These are phyloP conservation scores for Eulimnadia texana DNA, from an alignment of 1,140 invertebrate genomes.

Conservation along the genomic window DNA sequence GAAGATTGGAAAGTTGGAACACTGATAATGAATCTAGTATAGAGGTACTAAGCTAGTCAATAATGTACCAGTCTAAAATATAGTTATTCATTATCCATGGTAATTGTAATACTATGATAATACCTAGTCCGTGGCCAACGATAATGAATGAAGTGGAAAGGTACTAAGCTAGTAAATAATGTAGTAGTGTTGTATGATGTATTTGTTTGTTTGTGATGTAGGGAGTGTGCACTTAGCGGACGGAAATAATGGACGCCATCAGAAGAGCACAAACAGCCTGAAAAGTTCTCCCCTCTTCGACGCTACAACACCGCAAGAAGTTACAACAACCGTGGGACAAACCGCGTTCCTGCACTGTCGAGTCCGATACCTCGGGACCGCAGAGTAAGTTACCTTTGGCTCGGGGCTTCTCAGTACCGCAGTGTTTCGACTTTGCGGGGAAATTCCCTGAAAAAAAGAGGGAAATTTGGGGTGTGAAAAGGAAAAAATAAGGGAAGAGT, in stretches of 20 bases:
- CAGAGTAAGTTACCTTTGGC: slow-evolving; percentile 38
- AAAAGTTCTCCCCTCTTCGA: slow-evolving; percentile 3
- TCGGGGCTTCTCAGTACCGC: too few relatives aligned
- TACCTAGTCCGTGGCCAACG: background rate
- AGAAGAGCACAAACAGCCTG: background rate
- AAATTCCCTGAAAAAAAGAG: too few relatives aligned
- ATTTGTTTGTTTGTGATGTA: background rate
- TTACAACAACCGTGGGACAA: slow-evolving; percentile 70
- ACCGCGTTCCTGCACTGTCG: slow-evolving; percentile 71
- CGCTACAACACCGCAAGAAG: slow-evolving; percentile 32
- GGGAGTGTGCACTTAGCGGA: background rate
- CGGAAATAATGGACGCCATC: background rate
- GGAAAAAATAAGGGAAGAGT: too few relatives aligned
- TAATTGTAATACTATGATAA: background rate
- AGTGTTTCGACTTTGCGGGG: too few relatives aligned
- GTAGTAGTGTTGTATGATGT: background rate
- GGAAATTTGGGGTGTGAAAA: too few relatives aligned
- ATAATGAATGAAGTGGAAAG: background rate
- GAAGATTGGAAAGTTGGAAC: too few relatives aligned
- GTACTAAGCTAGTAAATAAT: background rate
- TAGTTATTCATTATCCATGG: too few relatives aligned
- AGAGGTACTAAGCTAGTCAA: too few relatives aligned
- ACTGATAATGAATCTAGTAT: too few relatives aligned
- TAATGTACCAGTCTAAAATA: too few relatives aligned
- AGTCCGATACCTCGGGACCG: slow-evolving; percentile 43